A percentile compares a stretch with the other conserved stretches of the same genome.
Conservation (phyloP, 2,888 invertebrate genomes). For the Sipha maydis region DNA sequence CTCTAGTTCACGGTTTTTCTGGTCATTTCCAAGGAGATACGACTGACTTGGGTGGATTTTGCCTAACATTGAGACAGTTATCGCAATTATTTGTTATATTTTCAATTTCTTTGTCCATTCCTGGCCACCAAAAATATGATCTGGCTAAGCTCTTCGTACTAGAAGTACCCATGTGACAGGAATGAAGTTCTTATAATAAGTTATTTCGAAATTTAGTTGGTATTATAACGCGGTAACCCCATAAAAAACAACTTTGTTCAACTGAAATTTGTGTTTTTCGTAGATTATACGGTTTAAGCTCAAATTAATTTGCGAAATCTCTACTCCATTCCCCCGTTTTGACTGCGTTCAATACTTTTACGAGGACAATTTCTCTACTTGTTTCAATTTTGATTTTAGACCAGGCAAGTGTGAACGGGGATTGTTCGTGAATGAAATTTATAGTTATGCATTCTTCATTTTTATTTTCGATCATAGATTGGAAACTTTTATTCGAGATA, state of each 20-base stretch:
- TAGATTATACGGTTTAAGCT: background rate
- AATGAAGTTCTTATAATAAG: no score
- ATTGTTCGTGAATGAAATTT: conserved; percentile 37
- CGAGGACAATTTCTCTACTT: no score
- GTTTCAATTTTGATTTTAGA: conserved; percentile 43
- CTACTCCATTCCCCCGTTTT: background rate
- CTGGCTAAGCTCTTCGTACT: no score
- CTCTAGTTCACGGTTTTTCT: conserved; percentile 31
- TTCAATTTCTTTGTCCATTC: no score
- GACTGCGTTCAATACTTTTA: background rate
- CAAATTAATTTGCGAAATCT: background rate
- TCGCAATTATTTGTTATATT: no score
- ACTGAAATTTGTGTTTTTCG: no score
- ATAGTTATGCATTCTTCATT: background rate
- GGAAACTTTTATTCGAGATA: conserved; percentile 19
- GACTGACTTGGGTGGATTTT: conserved; percentile 12
- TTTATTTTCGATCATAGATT: background rate
- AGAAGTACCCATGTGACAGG: no score
- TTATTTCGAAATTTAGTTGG: no score
- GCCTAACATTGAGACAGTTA: background rate
- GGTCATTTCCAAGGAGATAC: conserved; percentile 8
- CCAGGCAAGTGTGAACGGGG: conserved; percentile 15
- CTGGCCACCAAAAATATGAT: no score
- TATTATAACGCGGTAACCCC: no score
- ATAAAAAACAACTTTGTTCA: no score